Conservation (phyloP, 2,888 invertebrate genomes). For the Odontomyia ornata region DNA sequence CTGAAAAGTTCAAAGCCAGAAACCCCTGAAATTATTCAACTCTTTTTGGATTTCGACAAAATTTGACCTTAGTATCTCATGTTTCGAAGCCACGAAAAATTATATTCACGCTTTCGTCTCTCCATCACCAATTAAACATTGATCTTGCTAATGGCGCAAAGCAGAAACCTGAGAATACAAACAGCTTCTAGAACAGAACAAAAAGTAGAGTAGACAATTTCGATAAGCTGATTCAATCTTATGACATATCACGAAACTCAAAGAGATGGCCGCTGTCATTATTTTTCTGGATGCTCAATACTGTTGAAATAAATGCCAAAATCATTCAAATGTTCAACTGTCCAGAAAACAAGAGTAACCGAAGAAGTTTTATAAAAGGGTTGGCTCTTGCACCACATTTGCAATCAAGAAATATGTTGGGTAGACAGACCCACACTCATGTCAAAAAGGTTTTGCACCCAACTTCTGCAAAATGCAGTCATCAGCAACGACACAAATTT, state of each 20-base stretch:
- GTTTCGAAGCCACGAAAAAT: neutral
- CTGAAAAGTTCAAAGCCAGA: neutral
- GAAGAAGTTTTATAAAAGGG: too few relatives aligned
- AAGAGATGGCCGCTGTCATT: neutral
- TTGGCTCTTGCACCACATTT: too few relatives aligned
- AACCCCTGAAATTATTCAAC: neutral
- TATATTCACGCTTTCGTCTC: neutral
- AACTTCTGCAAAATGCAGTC: too few relatives aligned
- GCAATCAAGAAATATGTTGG: too few relatives aligned
- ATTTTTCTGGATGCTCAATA: neutral
- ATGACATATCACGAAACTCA: neutral
- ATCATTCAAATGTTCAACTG: too few relatives aligned
- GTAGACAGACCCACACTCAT: too few relatives aligned
- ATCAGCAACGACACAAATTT: too few relatives aligned
- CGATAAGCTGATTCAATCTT: neutral
- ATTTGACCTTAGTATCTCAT: neutral
- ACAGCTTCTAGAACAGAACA: neutral
- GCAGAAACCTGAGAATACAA: neutral
- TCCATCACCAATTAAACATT: neutral
- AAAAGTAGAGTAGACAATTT: neutral
- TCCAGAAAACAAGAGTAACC: too few relatives aligned
- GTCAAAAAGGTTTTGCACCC: too few relatives aligned
- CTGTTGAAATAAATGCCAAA: too few relatives aligned
- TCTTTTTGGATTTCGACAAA: neutral
- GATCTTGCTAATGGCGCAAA: neutral